Base-by-base conservation (phyloP, 2,797 vertebrate species). In the Bovichtus diacanthus region DNA sequence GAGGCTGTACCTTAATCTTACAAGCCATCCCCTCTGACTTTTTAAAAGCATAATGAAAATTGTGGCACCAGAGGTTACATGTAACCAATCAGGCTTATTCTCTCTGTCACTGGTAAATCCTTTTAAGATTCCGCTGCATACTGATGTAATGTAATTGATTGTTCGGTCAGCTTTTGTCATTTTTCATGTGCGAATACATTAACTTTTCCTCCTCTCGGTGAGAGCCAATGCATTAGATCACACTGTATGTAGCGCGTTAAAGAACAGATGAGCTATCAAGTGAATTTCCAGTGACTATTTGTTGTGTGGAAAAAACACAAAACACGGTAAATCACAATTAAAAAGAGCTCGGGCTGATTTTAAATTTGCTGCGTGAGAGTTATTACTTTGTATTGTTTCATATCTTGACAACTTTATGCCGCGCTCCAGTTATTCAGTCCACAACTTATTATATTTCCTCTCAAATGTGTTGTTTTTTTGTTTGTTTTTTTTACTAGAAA, bases 131-230 rank as follows among this genome's bases (percentile, higher is more conserved):
- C 66, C n/a, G 12, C 41, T 39, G 39, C 78, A 74, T 41, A 44
- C 55, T 72, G 75, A 74, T 73, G 39, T 47, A 46, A 56, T n/a
- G n/a, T 54, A 68, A 70, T 78, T 67, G 78, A 86, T 86, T 80
- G 85, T 64, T 29, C 58, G 67, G 44, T 65, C 43, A 70, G 76
- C 27, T 77, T 70, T 59, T 54, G 53, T 76, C 53, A 70, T 86
- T 82, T 85, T 83, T 85, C 66, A 74, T 54, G 34, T 65, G 54
- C 41, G 56, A 64, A 80, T 72, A 53, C n/a, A 78, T 82, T 84
- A 70, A 36, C 36, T 62, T 58, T 78, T 68, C 36, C 79, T 74
- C 21, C 47, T 59, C 12, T 60, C 44, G 12, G 50, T 21, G n/a
- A 80, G 47, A 50, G n/a, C 34, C 21, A 58, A 21, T 18, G 34